These are phyloP conservation scores for Hypotaenidia okinawae DNA, from an alignment of 2,797 vertebrate genomes.

Conservation along the genomic window DNA sequence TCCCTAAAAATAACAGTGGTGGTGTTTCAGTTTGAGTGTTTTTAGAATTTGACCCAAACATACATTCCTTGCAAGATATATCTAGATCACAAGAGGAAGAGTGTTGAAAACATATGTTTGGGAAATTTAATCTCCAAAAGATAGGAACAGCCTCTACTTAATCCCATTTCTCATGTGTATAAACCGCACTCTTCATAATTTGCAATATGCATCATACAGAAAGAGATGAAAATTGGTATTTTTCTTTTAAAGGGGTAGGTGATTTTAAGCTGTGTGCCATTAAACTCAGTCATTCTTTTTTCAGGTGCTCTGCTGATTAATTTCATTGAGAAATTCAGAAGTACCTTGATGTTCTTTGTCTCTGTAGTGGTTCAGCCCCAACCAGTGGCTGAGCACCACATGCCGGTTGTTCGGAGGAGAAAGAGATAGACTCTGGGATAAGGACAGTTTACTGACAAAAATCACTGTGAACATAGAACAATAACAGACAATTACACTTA, in stretches of 20 bases:
- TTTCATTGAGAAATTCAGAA: not conserved
- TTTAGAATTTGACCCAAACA: slow-evolving; percentile 18
- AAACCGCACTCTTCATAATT: not conserved
- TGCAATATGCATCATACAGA: not conserved
- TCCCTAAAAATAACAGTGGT: not conserved
- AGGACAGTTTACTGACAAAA: too few species aligned
- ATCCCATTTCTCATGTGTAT: not conserved
- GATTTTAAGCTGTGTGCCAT: not conserved
- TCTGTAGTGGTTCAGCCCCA: too few species aligned
- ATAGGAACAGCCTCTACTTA: not conserved
- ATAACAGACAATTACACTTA: too few species aligned
- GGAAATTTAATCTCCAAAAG: not conserved
- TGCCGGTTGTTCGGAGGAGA: too few species aligned
- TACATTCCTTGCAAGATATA: not conserved
- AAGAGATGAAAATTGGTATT: not conserved
- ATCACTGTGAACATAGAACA: too few species aligned
- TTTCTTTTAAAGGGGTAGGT: not conserved
- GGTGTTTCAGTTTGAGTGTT: not conserved
- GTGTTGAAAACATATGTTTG: not conserved
- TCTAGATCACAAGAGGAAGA: not conserved
- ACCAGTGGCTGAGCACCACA: too few species aligned
- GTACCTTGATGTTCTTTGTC: not conserved
- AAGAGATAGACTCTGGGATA: too few species aligned
- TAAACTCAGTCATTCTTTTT: not conserved
- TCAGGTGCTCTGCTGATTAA: not conserved